Base-by-base conservation (phyloP, 2,888 invertebrate genomes). In the Plusia festucae region DNA sequence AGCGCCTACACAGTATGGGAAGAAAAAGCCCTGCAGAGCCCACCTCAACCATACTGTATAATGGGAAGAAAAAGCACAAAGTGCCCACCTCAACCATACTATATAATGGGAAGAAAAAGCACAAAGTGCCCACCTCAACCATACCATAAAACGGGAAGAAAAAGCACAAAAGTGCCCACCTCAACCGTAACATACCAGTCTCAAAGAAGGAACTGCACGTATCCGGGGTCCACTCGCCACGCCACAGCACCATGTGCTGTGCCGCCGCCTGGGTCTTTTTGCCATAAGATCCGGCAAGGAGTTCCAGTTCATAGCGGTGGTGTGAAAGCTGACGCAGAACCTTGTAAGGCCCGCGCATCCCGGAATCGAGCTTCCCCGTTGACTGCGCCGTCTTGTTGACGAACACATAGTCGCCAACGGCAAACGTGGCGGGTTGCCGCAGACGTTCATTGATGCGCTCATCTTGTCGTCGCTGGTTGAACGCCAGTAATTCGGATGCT, bases 271-370 rank as follows among this genome's bases (percentile, higher is more conserved):
- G 15, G 15, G 24, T 52, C 24, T 18, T 2, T 16, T 49, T 58
- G 13, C 51, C 51, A 32, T 58, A 58, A 2, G 58, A 51, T 2
- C 58, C 58, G 8, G 30, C 32, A 30, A 58, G 8, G 13, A 58
- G 51, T 15, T 18, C 49, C 1, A 60, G 60, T 22, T 60, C 53
- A 7, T 60, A 60, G 6, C 60, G 53, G 3, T 24, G 24, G 13
- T 40, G 53, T 15, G 53, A 30, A 13, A 60, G 15, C 1, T 13
- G 24, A 3, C 9, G 27, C 1, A 46, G 15, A 2, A 53, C 44
- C 2, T 16, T 20, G 13, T 60, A 61, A 3, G 61, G 54, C 5
- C 61, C 61, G 0, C 61, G 54, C 61, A 60, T 53, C n/a, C 60
- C 24, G 0, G 53, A 27, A 15, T 60, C 60, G 13, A 60, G 60